phyloP scores from a whole-genome alignment of 2,888 invertebrate species.

The Capitulum mitella region DNA sequence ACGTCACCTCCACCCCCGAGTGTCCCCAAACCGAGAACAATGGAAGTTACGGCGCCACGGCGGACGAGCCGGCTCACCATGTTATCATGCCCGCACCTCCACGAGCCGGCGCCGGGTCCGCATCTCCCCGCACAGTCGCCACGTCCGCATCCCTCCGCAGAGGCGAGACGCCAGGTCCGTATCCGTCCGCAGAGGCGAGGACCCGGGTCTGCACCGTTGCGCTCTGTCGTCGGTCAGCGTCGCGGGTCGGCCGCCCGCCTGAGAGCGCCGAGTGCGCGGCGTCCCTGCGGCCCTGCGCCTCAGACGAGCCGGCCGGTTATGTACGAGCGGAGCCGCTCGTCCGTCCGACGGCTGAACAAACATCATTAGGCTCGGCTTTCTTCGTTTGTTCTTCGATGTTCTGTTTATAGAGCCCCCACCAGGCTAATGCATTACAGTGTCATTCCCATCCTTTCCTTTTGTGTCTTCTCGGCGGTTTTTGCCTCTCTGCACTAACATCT shows the following conservation, averaged over 20 bases:
- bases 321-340: background rate
- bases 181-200: too few species aligned
- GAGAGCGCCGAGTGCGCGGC: background rate
- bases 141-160: too few species aligned
- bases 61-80: too few species aligned
- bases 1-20: too few species aligned
- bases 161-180: too few species aligned
- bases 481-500: background rate
- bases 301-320: background rate
- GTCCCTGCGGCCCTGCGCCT: background rate
- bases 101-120: too few species aligned
- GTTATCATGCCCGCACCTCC: too few species aligned
- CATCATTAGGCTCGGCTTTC: background rate
- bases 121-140: too few species aligned
- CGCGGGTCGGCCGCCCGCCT: background rate
- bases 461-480: background rate
- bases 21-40: too few species aligned
- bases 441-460: constrained; percentile 4
- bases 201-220: background rate
- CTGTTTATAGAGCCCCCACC: constrained; percentile 7
- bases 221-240: background rate
- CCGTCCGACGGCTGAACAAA: background rate
- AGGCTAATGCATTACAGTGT: background rate
- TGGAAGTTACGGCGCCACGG: too few species aligned
- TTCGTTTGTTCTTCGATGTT: constrained; percentile 8